Evolutionary conservation across 2,888 invertebrate species (phyloP).

Genomic region (Melanargia galathea): DNA sequence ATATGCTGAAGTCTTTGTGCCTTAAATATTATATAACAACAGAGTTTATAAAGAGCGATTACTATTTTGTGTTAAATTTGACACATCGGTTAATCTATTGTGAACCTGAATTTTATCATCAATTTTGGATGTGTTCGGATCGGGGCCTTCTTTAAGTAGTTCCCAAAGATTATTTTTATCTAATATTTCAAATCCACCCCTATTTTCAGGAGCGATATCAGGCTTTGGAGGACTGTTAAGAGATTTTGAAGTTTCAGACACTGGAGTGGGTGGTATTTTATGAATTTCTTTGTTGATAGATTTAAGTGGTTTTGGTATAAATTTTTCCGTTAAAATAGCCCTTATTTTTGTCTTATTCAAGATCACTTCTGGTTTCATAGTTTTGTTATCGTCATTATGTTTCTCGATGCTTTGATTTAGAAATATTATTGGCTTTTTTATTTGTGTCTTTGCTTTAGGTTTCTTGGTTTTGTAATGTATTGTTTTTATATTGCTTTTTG

Average conservation of each 20-base stretch:
- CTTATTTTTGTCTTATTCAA: conserved; percentile 63
- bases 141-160: conserved; percentile 81
- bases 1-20: conserved; percentile 76
- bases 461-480: conserved; percentile 73
- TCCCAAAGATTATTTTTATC: conserved; percentile 84
- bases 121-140: conserved; percentile 58
- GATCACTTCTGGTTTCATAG: conserved; percentile 42
- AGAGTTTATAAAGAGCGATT: conserved; percentile 75
- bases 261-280: conserved; percentile 71
- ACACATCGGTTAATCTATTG: conserved; percentile 60
- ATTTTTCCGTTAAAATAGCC: conserved; percentile 51
- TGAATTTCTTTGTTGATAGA: conserved; percentile 80
- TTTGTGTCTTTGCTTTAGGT: conserved; percentile 67
- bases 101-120: conserved; percentile 67
- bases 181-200: conserved; percentile 80
- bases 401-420: conserved; percentile 47
- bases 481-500: conserved; percentile 69
- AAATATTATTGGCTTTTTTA: conserved; percentile 59
- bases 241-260: conserved; percentile 77
- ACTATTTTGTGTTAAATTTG: conserved; percentile 60
- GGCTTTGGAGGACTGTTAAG: conserved; percentile 56
- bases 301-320: conserved; percentile 61
- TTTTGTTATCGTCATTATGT: conserved; percentile 46
- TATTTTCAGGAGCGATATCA: conserved; percentile 75
- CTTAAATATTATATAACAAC: conserved; percentile 76